Evolutionary conservation across 2,888 invertebrate species (phyloP).

Genomic region (Calephelis perditalis): DNA sequence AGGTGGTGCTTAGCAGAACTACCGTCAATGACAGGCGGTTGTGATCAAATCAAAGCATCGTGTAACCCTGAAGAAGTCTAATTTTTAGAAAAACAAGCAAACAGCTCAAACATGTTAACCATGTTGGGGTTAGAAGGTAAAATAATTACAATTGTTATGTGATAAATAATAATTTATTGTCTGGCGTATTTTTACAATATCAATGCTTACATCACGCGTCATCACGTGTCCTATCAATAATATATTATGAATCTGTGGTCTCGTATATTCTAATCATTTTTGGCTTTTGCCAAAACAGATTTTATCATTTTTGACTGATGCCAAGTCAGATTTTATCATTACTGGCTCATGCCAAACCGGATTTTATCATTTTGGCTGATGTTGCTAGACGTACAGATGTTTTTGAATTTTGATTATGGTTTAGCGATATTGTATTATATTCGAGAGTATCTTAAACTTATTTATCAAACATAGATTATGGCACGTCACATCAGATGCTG

Average conservation of each 20-base stretch:
- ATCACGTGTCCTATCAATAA: constrained; percentile 19
- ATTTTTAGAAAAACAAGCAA: no score
- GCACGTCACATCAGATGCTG: constrained; percentile 70
- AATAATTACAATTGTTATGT: constrained; percentile 43
- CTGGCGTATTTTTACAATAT: constrained; percentile 78
- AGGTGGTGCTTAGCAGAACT: no score
- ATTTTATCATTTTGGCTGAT: constrained; percentile 7
- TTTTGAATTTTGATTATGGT: constrained; percentile 9
- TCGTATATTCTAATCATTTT: constrained; percentile 11
- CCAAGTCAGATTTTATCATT: constrained; percentile 14
- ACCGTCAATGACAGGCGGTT: no score
- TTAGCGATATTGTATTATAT: constrained; percentile 38
- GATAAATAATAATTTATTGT: constrained; percentile 80
- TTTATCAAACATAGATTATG: constrained; percentile 59
- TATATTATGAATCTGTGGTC: constrained; percentile 12
- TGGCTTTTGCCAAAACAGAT: constrained; percentile 17
- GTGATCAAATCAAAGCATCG: no score
- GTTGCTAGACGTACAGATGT: constrained; percentile 22
- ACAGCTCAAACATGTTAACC: neutral
- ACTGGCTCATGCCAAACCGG: no score
- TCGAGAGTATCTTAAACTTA: constrained; percentile 47
- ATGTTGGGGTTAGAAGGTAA: constrained; percentile 27
- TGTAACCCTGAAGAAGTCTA: no score
- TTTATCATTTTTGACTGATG: constrained; percentile 10
- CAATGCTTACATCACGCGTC: constrained; percentile 61